Evolutionary conservation across 2,888 invertebrate species (phyloP).

Genomic region (Ophion ellenae): DNA sequence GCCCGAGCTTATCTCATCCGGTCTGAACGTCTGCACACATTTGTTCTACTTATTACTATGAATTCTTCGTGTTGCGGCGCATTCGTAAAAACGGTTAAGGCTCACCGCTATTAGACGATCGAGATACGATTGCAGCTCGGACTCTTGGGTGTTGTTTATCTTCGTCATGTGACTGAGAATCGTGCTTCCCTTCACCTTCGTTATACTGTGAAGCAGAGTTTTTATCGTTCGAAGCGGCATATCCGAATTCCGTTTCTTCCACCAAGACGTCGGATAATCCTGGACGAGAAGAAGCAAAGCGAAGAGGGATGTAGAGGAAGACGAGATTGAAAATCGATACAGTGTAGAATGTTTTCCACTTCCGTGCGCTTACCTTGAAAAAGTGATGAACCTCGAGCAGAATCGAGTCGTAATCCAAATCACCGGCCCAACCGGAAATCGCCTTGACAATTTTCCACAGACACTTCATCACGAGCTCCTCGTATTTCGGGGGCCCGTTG

Average conservation of each 20-base stretch:
- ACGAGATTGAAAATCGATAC: neutral
- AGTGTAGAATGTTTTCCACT: neutral
- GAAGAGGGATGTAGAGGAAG: conserved; percentile 16
- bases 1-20: conserved; percentile 82
- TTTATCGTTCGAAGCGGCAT: conserved; percentile 96
- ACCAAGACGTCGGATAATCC: conserved; percentile 93
- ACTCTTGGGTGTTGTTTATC: conserved; percentile 91
- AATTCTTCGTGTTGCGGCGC: conserved; percentile 37
- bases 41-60: conserved; percentile 60
- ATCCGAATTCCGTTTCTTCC: conserved; percentile 93
- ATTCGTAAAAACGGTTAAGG: conserved; percentile 35
- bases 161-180: conserved; percentile 92
- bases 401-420: conserved; percentile 91
- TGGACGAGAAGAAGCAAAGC: conserved; percentile 69
- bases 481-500: conserved; percentile 88
- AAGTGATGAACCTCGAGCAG: conserved; percentile 94
- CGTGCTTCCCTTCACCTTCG: conserved; percentile 93
- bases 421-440: conserved; percentile 91
- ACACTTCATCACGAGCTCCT: conserved; percentile 95
- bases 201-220: conserved; percentile 96
- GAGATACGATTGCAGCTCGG: conserved; percentile 94
- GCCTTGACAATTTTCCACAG: conserved; percentile 97
- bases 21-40: conserved; percentile 83
- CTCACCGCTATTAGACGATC: conserved; percentile 91
- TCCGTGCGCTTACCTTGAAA: conserved; percentile 86